phyloP scores from a whole-genome alignment of 2,888 invertebrate species.

The Cheilosia soror region DNA sequence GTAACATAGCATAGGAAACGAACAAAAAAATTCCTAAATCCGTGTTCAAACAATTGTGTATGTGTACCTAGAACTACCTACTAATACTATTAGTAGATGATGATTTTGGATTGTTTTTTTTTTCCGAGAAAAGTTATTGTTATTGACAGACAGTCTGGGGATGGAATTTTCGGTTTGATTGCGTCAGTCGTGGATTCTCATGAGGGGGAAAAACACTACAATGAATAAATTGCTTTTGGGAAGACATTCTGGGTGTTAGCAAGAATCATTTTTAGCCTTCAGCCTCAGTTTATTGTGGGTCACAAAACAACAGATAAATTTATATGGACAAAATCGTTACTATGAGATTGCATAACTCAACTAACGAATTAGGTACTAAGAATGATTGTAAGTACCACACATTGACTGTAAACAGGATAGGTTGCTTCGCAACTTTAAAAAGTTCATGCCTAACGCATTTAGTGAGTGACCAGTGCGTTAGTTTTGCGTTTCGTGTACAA shows the following conservation, averaged over 20 bases:
- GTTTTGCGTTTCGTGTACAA: no score
- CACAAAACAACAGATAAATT: no score
- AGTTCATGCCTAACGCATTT: no score
- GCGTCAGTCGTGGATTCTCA: slow-evolving; percentile 5
- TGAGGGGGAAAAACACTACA: slow-evolving; percentile 19
- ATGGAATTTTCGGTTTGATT: slow-evolving; percentile 1
- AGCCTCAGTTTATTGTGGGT: no score
- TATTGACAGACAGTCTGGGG: slow-evolving; percentile 42
- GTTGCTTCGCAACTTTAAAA: no score
- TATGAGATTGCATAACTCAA: no score
- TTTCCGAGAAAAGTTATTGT: neutral
- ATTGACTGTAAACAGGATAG: neutral
- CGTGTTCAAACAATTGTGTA: slow-evolving; percentile 33
- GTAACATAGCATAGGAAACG: neutral
- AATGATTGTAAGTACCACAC: no score
- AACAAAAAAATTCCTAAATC: slow-evolving; percentile 18
- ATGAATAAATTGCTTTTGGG: neutral
- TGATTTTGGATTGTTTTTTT: neutral
- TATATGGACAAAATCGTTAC: no score
- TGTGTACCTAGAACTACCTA: slow-evolving; percentile 2
- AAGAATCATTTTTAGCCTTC: no score
- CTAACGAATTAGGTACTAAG: no score
- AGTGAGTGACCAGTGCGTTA: no score
- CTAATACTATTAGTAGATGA: slow-evolving; percentile 20
- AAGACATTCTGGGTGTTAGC: neutral